Evolutionary conservation across 2,888 invertebrate species (phyloP).

Genomic region (Pomacea canaliculata): DNA sequence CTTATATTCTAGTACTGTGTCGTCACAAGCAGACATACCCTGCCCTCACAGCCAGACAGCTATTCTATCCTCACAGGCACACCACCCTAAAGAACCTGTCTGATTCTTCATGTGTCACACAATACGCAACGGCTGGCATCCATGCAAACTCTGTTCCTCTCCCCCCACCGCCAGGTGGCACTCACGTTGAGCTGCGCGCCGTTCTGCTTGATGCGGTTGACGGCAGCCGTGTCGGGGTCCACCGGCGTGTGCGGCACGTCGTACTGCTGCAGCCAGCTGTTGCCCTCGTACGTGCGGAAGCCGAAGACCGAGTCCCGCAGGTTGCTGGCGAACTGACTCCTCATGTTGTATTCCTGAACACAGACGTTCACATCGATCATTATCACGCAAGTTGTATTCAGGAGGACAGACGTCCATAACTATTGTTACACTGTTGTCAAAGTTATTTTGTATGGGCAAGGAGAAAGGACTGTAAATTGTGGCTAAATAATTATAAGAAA

Average conservation of each 20-base stretch:
- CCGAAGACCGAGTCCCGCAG: slow-evolving; percentile 46
- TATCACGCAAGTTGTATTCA: neutral
- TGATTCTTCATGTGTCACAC: too few relatives aligned
- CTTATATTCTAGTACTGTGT: too few relatives aligned
- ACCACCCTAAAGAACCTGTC: too few relatives aligned
- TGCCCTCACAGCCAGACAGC: neutral
- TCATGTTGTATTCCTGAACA: slow-evolving; percentile 37
- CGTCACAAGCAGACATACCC: neutral
- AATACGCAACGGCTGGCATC: too few relatives aligned
- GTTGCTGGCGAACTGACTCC: slow-evolving; percentile 28
- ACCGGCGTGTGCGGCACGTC: slow-evolving; percentile 47
- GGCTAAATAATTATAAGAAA: too few relatives aligned
- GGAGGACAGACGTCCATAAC: neutral
- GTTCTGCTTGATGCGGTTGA: slow-evolving; percentile 37
- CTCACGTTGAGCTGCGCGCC: slow-evolving; percentile 34
- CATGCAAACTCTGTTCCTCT: too few relatives aligned
- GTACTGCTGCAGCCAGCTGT: slow-evolving; percentile 45
- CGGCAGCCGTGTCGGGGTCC: slow-evolving; percentile 45
- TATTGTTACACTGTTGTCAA: neutral
- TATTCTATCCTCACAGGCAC: neutral
- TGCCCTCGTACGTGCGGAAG: slow-evolving; percentile 45
- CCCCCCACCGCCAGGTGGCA: too few relatives aligned
- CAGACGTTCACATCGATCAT: neutral
- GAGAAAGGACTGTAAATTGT: too few relatives aligned
- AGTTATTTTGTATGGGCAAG: neutral